Evolutionary conservation across 1,140 invertebrate species (phyloP).

Genomic region (Archivesica marissinica): DNA sequence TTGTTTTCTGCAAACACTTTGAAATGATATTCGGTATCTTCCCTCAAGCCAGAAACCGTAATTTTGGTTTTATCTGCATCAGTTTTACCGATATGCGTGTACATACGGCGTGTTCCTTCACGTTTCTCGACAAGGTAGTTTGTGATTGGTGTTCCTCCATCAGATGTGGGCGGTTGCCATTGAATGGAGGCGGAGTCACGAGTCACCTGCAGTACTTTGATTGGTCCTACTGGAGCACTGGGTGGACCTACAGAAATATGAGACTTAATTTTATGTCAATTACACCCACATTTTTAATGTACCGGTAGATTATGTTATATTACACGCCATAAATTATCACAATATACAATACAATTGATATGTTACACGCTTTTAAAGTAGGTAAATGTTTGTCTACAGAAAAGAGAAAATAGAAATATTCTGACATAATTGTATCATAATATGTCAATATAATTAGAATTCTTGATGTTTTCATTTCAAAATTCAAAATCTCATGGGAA

Average conservation of each 20-base stretch:
- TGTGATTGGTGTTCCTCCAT: slow-evolving; percentile 82
- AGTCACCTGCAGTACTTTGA: slow-evolving; percentile 85
- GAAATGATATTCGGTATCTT: slow-evolving; percentile 98
- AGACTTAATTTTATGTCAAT: too few species aligned
- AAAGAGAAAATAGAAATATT: too few species aligned
- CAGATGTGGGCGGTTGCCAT: slow-evolving; percentile 81
- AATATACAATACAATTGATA: too few species aligned
- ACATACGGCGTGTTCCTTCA: slow-evolving; percentile 89
- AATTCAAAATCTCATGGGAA: too few species aligned
- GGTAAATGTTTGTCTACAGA: too few species aligned
- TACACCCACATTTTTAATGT: too few species aligned
- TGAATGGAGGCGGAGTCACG: slow-evolving; percentile 84
- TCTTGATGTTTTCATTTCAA: too few species aligned
- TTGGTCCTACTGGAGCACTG: slow-evolving; percentile 95
- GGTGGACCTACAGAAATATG: slow-evolving; percentile 89
- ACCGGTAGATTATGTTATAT: too few species aligned
- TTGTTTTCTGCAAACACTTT: slow-evolving; percentile 99
- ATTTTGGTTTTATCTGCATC: slow-evolving; percentile 86
- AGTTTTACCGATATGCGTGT: slow-evolving; percentile 91
- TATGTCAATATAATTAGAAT: too few species aligned
- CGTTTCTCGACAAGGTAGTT: slow-evolving; percentile 84
- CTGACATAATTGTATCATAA: too few species aligned
- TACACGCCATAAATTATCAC: too few species aligned
- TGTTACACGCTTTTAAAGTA: too few species aligned
- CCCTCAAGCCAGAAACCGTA: slow-evolving; percentile 94